Base-by-base conservation (phyloP, 2,888 invertebrate genomes). In the Parelbella ahira region DNA sequence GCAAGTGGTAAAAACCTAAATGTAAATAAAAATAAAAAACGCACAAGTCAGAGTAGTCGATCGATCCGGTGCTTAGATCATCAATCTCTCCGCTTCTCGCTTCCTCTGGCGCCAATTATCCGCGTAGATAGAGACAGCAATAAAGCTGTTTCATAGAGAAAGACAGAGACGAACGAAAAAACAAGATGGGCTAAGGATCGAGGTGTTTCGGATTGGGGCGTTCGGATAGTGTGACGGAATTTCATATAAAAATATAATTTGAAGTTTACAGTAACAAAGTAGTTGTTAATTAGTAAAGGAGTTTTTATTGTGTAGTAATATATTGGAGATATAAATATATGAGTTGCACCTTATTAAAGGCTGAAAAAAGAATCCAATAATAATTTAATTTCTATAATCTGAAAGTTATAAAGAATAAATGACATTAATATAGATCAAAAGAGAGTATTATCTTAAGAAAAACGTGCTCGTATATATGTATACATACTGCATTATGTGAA, bases 51-150 rank as follows among this genome's bases (percentile, higher is more conserved):
- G 38, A 38, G 38, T 37, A 48, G 49, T 46, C 53, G 53, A 61
- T 64, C 67, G 67, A 68, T 65, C 58, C 61, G 47, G 50, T 55
- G 73, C 68, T 76, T 75, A 76, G 73, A 76, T 79, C 80, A 79
- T 82, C 79, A 78, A 78, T 77, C 77, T 72, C 61, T 41, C 41
- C 15, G 39, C 12, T 25, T 39, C 32, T 69, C 65, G 71, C 70
- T 78, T 82, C 80, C 80, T 78, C 71, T 67, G 72, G 54, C 71
- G 71, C 67, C 70, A 69, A 47, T 73, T 69, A 68, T 64, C 53
- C 54, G 60, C 56, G 55, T 48, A 63, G 71, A 71, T 50, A 19
- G 66, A 51, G 72, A 71, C 8, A 43, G 51, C 15, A 4, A 11
- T 43, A 58, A 41, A 10, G 4, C 6, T 9, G 8, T n/a, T 27